Conservation (phyloP, 2,797 vertebrate genomes). For the Rachycentron canadum region DNA sequence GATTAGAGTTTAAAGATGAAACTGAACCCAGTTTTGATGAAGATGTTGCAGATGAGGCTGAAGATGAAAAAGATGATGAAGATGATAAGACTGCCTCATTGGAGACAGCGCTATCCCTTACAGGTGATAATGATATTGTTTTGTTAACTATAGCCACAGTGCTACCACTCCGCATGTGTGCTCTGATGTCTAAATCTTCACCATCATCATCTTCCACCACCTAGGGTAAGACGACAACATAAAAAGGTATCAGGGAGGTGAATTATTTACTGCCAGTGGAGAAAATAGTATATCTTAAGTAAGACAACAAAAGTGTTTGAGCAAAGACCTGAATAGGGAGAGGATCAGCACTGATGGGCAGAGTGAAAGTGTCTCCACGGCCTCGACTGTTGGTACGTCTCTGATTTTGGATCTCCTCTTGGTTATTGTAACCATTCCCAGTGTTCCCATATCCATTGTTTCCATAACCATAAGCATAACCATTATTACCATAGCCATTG, state of each 20-base stretch:
- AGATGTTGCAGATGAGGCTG: slow-evolving; percentile 52
- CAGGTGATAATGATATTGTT: slow-evolving; percentile 39
- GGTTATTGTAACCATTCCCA: slow-evolving; percentile 29
- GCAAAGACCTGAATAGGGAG: slow-evolving; percentile 77
- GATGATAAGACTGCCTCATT: slow-evolving; percentile 49
- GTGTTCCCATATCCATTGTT: slow-evolving; percentile 56
- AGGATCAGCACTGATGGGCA: slow-evolving; percentile 81
- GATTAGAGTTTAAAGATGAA: slow-evolving; percentile 64
- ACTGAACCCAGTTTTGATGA: slow-evolving; percentile 44
- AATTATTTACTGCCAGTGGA: neutral
- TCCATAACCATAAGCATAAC: slow-evolving; percentile 23
- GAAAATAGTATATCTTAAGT: neutral
- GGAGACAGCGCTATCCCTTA: slow-evolving; percentile 58
- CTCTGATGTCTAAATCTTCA: slow-evolving; percentile 80
- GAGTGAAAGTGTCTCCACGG: slow-evolving; percentile 76
- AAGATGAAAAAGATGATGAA: slow-evolving; percentile 57
- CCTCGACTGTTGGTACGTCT: slow-evolving; percentile 64
- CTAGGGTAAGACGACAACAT: slow-evolving; percentile 55
- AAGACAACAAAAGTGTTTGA: neutral
- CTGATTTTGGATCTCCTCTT: slow-evolving; percentile 66
- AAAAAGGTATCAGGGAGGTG: slow-evolving; percentile 3
- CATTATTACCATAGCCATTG: slow-evolving; percentile 69
- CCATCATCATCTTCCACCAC: slow-evolving; percentile 80
- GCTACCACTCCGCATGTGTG: slow-evolving; percentile 63
- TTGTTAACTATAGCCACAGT: slow-evolving; percentile 71